Evolutionary conservation across 2,797 vertebrate genomes (phyloP), one percentile per base, ranked within the genome.

Genomic region (Cephalopachus bancanus): DNA sequence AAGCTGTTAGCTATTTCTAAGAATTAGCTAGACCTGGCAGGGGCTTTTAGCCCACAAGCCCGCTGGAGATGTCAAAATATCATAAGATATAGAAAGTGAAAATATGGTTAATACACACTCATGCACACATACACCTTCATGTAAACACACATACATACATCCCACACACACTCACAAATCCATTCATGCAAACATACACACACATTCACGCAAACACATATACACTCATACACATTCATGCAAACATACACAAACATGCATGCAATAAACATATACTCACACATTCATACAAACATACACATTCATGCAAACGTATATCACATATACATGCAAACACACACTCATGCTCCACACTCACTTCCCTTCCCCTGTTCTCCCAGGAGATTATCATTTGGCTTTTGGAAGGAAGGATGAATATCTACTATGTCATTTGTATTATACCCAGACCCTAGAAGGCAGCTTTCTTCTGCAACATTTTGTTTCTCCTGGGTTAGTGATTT

Each of bases 241-340:
- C 24, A 28, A 11, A 28, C 4, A 2, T 64, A 26, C 22, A 28
- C 24, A 28, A 24, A 64, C 12, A 64, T 4, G 10, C 62, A 24
- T 44, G 4, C 44, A 44, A 44, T 44, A 44, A 44, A 44, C 44
- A 44, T 44, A 44, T 44, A 44, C 44, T 44, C 44, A 44, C 44
- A 44, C 44, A 44, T 44, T 44, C 44, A 44, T 44, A 44, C 44
- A 44, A 44, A 37, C 2, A 24, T 14, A 26, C 51, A 19, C 20
- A 67, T 30, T 37, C 30, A 67, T 28, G 62, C 10, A 28, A 11
- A 28, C 4, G 0, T 64, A 10, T 24, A 28, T 44, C 24, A 28
- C 26, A 64, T 28, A 64, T 4, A 0, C 10, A 0, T 1, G 3
- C 15, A 1, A 15, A 0, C 2, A 1, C 28, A 17, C 22, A 0